Evolutionary conservation across 1,140 invertebrate species (phyloP).

Genomic region (Apis cerana): DNA sequence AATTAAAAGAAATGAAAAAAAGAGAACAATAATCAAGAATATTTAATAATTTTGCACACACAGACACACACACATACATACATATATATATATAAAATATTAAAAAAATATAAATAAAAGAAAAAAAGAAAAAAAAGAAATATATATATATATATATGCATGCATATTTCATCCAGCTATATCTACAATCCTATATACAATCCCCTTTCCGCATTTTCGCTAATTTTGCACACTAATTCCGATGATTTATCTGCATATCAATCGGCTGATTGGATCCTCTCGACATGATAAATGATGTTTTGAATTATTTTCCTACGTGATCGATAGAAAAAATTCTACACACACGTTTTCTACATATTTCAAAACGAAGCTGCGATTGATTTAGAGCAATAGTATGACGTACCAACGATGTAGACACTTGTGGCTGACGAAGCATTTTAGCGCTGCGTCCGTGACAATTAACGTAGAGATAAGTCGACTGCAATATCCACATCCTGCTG

Average conservation of each 20-base stretch:
- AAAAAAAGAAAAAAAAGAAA: background rate
- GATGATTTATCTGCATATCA: background rate
- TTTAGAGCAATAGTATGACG: conserved; percentile 60
- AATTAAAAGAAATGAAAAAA: background rate
- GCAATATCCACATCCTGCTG: conserved; percentile 53
- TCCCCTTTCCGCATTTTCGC: background rate
- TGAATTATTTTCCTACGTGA: background rate
- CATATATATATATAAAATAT: background rate
- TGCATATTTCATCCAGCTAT: background rate
- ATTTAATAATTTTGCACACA: background rate
- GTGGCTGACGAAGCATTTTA: conserved; percentile 64
- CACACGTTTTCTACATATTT: background rate
- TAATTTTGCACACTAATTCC: background rate
- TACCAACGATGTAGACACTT: conserved; percentile 58
- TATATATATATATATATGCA: background rate
- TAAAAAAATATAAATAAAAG: background rate
- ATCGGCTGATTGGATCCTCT: background rate
- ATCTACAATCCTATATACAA: background rate
- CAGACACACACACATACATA: too few species aligned
- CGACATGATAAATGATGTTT: background rate
- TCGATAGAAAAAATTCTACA: background rate
- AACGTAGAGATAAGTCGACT: conserved; percentile 65
- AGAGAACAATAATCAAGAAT: background rate
- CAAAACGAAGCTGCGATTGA: conserved; percentile 19
- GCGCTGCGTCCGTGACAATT: conserved; percentile 67